Evolutionary conservation across 2,797 vertebrate species (phyloP), one percentile per base, ranked within the genome.

Genomic region (Coregonus ussuriensis): DNA sequence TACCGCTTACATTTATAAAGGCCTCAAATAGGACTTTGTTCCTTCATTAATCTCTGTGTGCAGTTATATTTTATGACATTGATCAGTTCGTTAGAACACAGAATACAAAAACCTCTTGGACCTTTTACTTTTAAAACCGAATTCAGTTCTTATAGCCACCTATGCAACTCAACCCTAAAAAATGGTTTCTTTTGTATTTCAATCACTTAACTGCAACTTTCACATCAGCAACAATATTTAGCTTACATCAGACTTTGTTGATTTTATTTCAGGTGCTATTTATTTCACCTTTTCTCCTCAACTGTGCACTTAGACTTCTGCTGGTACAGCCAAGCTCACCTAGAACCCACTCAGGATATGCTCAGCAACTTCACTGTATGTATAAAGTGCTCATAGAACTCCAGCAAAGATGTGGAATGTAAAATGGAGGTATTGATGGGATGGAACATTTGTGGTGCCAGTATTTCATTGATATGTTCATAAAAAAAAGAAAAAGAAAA

Each of bases 171-270:
- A 74, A 78, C 82, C 80, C 75, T 86, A 53, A 85, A 77, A 91
- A 85, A 89, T 88, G 88, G 91, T 93, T 1, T 29, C 62, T 67
- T 79, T 92, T 90, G 89, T 93, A 81, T 78, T 63, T 85, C 88
- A 82, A 85, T 90, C 86, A 87, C 93, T 73, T 79, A 68, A 93
- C 94, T 91, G 93, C 94, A 93, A 94, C 93, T 92, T 94, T 92
- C 53, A 89, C 91, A 93, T 95, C 93, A 94, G 93, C 33, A 93
- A 93, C 93, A 96, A 93, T 96, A 95, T 95, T 86, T 95, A 94
- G 94, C 92, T 93, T 93, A 81, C 91, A 91, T 93, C 93, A 94
- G 90, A 93, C 95, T 95, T 93, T 93, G 13, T 71, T n/a, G 92
- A 77, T 66, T 89, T 52, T 65, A 72, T 77, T 75, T 74, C 93